Base-by-base conservation (phyloP, 2,113 vertebrate genomes). In the Carassius carassius region DNA sequence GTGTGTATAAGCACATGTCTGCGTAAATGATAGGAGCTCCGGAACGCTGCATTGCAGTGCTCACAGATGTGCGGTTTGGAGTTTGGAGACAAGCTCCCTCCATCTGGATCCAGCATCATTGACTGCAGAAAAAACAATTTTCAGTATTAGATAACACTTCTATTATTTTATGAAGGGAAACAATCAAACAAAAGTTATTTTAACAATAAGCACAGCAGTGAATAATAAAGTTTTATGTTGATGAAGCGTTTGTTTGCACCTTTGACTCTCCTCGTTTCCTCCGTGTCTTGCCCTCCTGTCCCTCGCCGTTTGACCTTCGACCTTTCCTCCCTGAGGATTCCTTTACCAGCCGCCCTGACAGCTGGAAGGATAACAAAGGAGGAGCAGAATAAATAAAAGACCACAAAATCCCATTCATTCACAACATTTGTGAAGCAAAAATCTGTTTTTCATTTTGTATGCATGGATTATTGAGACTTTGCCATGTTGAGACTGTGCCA, bases 1-100 rank as follows among this genome's bases (percentile, higher is more conserved):
- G 98, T 99, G 91, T 99, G 98, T 84, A 99, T 99, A 91, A 99
- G 98, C 85, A 99, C 96, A 0, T 99, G 98, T 85, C 98, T 94
- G 88, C 98, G 98, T 72, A 99, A 94, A 92, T 99, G 98, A 82
- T 99, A 99, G 91, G 98, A 99, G 94, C 97, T 99, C 78, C 97
- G 94, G 92, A 99, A 99, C 84, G 98, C 96, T 37, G 98, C 97
- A 41, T 90, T 94, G 92, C 98, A 99, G 93, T 98, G 97, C 81
- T 99, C 97, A 78, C 98, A 99, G 91, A 98, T 95, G 89, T 99
- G 98, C 89, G 97, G 97, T 92, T 99, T 99, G 91, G 93, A 95
- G 88, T 94, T 97, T 65, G 97, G 96, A 89, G 96, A 98, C 63
- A 96, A 91, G 25, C 94, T 87, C 89, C 95, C 93, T 90, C 96